phyloP scores from a whole-genome alignment of 2,888 invertebrate species.

The Orchestes rusci region DNA sequence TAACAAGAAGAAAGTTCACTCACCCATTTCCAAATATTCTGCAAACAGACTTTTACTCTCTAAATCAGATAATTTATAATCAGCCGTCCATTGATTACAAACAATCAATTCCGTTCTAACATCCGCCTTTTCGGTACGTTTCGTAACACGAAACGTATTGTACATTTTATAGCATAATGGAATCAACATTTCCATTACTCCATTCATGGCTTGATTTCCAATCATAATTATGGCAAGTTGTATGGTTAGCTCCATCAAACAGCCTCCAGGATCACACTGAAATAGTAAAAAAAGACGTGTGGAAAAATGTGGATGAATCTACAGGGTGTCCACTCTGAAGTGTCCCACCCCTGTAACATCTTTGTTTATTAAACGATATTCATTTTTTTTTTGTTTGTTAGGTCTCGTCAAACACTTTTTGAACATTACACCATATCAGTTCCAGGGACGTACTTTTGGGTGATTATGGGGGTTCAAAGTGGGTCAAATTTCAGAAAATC shows the following conservation, averaged over 20 bases:
- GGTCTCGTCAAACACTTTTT: no score
- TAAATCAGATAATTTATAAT: slow-evolving; percentile 59
- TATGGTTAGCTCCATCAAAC: slow-evolving; percentile 77
- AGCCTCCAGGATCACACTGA: slow-evolving; percentile 77
- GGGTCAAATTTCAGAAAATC: no score
- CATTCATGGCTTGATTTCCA: slow-evolving; percentile 76
- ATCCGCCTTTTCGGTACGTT: slow-evolving; percentile 43
- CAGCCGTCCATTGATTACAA: slow-evolving; percentile 66
- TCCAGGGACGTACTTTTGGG: no score
- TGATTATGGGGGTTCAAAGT: no score
- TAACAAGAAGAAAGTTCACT: no score
- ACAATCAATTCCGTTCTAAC: slow-evolving; percentile 40
- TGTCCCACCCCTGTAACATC: no score
- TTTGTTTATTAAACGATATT: no score
- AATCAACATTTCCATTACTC: slow-evolving; percentile 67
- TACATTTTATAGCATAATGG: slow-evolving; percentile 57
- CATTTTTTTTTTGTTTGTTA: no score
- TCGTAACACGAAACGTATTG: slow-evolving; percentile 43
- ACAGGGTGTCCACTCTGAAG: no score
- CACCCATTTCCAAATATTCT: slow-evolving; percentile 84
- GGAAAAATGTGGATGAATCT: background rate
- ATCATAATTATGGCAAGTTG: slow-evolving; percentile 81
- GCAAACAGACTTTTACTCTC: slow-evolving; percentile 64
- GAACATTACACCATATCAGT: no score
- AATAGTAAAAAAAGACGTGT: slow-evolving; percentile 27